Evolutionary conservation across 2,797 vertebrate genomes (phyloP), one percentile per base, ranked within the genome.

Genomic region (Rhabdomys pumilio): DNA sequence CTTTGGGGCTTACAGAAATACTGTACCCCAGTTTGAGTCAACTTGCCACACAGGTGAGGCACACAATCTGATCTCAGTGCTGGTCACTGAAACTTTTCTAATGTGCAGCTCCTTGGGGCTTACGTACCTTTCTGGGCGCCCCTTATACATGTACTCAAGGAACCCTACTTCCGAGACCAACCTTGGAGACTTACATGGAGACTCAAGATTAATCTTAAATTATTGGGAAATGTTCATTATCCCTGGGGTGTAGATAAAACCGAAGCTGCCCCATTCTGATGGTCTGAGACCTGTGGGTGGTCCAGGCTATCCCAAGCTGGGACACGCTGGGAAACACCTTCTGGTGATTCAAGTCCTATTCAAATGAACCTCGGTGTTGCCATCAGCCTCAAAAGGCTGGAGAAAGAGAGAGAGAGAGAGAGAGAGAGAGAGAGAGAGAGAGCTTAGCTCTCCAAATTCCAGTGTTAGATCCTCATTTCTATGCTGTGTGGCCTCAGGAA

Each of bases 31-130:
- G 59, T 57, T 41, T 17, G 79, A 53, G 14, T 24, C 24, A 12
- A 0, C 9, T 0, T 22, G 57, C 69, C 13, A 1, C 31, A 2
- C 0, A 8, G 0, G 17, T 0, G 6, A 0, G 0, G 17, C 44
- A 50, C 38, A 0, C 6, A 15, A 53, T 29, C 22, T 47, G 17
- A 24, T 11, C 17, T 1, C 26, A 15, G 0, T 11, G n/a, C n/a
- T 1, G 1, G 3, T 53, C 20, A 44, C 10, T 0, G 0, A 15
- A 38, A 44, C 6, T 1, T n/a, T 53, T 20, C 20, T 9, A 0
- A 0, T 0, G 38, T 6, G 76, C 50, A 8, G 3, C 0, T 1
- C 20, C 34, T 15, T 7, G 44, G 65, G 65, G 14, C n/a, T 38
- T 47, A 11, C 0, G 0, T 24, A 57, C 69, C 13, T 38, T 19